These are phyloP conservation scores for Coenobita brevimanus DNA, from an alignment of 1,140 invertebrate genomes.

Conservation along the genomic window DNA sequence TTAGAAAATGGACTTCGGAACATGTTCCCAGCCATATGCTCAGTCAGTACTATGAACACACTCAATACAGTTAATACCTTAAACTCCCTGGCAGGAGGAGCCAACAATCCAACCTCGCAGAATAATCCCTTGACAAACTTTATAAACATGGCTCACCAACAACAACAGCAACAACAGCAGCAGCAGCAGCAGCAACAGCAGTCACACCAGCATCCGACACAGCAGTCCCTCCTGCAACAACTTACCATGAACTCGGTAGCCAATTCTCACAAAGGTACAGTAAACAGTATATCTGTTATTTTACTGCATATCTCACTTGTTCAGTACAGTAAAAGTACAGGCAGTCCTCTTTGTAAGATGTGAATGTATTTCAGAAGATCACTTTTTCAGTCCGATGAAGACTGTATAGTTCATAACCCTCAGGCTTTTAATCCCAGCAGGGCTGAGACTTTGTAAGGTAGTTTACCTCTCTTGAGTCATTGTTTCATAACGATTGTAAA, in stretches of 20 bases:
- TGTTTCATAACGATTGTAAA: too few species aligned
- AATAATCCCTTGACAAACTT: slow-evolving; percentile 69
- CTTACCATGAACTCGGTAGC: slow-evolving; percentile 64
- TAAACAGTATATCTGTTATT: too few species aligned
- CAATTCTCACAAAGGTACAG: slow-evolving; percentile 68
- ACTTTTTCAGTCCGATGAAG: too few species aligned
- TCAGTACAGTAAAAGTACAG: too few species aligned
- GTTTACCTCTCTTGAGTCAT: too few species aligned
- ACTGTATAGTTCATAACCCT: too few species aligned
- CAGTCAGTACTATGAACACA: slow-evolving; percentile 68
- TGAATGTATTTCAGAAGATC: too few species aligned
- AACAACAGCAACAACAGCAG: slow-evolving; percentile 64
- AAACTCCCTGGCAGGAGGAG: slow-evolving; percentile 60
- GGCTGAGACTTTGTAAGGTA: too few species aligned
- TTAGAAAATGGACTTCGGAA: slow-evolving; percentile 64
- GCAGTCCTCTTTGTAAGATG: too few species aligned
- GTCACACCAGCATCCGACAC: slow-evolving; percentile 62
- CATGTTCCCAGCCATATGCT: slow-evolving; percentile 59
- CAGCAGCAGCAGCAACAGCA: slow-evolving; percentile 67
- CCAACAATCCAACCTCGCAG: slow-evolving; percentile 55
- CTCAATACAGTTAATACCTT: slow-evolving; percentile 65
- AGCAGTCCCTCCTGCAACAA: slow-evolving; percentile 67
- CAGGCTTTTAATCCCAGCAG: too few species aligned
- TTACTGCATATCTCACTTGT: too few species aligned
- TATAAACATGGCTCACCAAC: slow-evolving; percentile 64